Evolutionary conservation across 53 echinoderm and acorn worm species (phyloP), one percentile per base, ranked within the genome.

Genomic region (Echinometra lucunter): DNA sequence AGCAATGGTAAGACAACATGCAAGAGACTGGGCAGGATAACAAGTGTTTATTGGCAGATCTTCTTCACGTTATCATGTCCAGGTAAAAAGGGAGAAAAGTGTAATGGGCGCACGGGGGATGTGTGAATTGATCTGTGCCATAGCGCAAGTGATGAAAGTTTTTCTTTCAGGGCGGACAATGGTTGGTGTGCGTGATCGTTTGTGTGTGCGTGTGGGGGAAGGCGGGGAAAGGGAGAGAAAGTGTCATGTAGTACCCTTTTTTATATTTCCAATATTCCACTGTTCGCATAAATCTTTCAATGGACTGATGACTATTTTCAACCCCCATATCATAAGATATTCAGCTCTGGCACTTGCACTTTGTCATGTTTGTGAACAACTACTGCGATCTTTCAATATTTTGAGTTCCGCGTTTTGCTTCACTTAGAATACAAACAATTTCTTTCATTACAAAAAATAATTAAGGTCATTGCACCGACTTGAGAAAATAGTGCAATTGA

Each of bases 11-110:
- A 13, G 88, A 88, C 23, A 88, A 88, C 88, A 88, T 5, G 53
- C 6, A 28, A n/a, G n/a, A 88, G 27, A 88, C 30, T 42, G 34
- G 56, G 0, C 88, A 88, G n/a, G 88, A 88, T 88, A 28, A 88
- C 88, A 88, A 88, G 88, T 88, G 88, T 56, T 88, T 88, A 88
- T 88, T 88, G 88, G n/a, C n/a, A 56, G 49, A 88, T n/a, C 88
- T 88, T 47, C 88, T 88, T 88, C 88, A 49, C 17, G 30, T 53
- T 88, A 37, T 56, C 32, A 49, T 88, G 88, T 82, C 45, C 82
- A 44, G 30, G 28, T 28, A 27, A 49, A n/a, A 49, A 88, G 88
- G 27, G 53, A 49, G 88, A 34, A 18, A 53, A 25, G 6, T 42
- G 63, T 63, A 23, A 63, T 63, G 21, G 63, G 63, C 23, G 17